Evolutionary conservation across 2,888 invertebrate species (phyloP).

Genomic region (Mesochorus sp.): DNA sequence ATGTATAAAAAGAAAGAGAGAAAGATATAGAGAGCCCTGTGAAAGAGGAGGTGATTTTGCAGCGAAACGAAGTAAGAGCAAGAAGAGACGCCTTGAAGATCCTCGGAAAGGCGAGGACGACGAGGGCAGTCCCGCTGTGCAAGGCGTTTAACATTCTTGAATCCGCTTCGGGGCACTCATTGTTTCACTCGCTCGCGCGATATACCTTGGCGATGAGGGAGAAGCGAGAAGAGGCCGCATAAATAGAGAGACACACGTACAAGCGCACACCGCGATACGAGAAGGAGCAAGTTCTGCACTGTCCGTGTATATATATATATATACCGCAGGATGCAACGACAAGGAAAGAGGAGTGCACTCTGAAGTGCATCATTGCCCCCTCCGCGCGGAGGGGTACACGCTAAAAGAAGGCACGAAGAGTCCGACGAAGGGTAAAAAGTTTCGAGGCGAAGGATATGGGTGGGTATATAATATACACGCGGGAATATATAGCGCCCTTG

Average conservation of each 20-base stretch:
- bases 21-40: conserved; percentile 6
- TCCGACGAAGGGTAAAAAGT: background rate
- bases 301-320: too few species aligned
- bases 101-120: conserved; percentile 65
- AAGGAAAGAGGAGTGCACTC: conserved; percentile 12
- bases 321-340: background rate
- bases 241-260: conserved; percentile 28
- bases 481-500: background rate
- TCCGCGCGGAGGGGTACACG: too few species aligned
- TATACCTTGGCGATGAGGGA: conserved; percentile 52
- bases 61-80: conserved; percentile 54
- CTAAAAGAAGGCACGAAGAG: conserved; percentile 3
- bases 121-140: conserved; percentile 51
- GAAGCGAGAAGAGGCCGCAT: conserved; percentile 11
- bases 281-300: conserved; percentile 4
- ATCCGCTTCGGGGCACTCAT: conserved; percentile 64
- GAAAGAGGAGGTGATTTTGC: conserved; percentile 34
- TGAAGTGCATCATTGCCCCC: conserved; percentile 41
- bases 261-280: background rate
- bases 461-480: background rate
- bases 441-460: background rate
- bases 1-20: too few species aligned
- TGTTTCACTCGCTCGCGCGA: conserved; percentile 57
- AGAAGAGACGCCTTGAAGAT: conserved; percentile 64
- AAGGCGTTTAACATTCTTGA: conserved; percentile 64